Conservation (phyloP, 2,888 invertebrate species). For the Gnatocerus cornutus region DNA sequence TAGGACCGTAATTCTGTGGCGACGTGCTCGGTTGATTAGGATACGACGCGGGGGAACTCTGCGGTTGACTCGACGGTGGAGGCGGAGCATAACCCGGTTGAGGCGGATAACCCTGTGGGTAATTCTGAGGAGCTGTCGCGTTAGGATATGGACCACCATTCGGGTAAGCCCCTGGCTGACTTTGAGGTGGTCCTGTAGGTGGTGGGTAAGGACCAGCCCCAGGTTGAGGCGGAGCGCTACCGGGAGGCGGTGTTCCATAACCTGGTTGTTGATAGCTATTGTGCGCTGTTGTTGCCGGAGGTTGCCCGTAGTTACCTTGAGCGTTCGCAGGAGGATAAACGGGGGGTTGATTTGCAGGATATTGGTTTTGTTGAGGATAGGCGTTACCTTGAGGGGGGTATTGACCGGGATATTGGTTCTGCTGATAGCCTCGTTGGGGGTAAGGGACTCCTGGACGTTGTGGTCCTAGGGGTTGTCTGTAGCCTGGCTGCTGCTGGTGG, state of each 20-base stretch:
- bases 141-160: constrained; percentile 67
- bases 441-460: constrained; percentile 76
- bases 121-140: constrained; percentile 63
- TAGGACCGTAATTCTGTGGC: constrained; percentile 68
- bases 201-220: constrained; percentile 59
- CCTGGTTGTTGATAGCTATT: constrained; percentile 75
- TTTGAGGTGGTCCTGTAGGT: constrained; percentile 60
- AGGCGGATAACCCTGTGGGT: constrained; percentile 74
- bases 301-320: constrained; percentile 77
- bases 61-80: constrained; percentile 60
- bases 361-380: constrained; percentile 79
- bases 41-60: constrained; percentile 66
- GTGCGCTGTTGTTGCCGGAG: constrained; percentile 75
- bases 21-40: constrained; percentile 64
- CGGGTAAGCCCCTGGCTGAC: constrained; percentile 66
- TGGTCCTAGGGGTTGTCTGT: constrained; percentile 70
- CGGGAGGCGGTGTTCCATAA: constrained; percentile 70
- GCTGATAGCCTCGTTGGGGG: constrained; percentile 80
- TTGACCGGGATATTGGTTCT: constrained; percentile 78
- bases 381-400: constrained; percentile 80
- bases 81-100: constrained; percentile 73
- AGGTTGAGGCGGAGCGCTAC: constrained; percentile 59
- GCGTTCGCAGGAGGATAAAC: constrained; percentile 76
- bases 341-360: constrained; percentile 80
- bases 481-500: constrained; percentile 70